Evolutionary conservation across 2,113 vertebrate species (phyloP), one percentile per base, ranked within the genome.

Genomic region (Lepisosteus osseus): DNA sequence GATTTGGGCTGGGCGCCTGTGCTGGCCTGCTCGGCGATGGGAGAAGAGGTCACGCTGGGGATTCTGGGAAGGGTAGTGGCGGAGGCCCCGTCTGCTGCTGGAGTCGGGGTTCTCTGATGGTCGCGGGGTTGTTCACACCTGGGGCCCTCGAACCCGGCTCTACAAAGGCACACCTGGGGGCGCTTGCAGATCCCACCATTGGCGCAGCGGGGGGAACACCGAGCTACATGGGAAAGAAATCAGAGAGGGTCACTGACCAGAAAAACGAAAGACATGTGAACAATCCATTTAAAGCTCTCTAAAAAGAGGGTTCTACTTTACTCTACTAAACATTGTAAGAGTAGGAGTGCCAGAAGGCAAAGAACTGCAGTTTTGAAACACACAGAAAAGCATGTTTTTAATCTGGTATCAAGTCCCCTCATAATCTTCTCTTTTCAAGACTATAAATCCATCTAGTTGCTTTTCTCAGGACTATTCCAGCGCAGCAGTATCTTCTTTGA

Each of bases 181-280:
- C 89, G 86, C 72, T 85, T 92, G 85, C 93, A 94, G 76, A 89
- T 87, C 42, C 92, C 93, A 65, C 88, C 85, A 82, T 94, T 94
- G 80, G 91, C 87, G 83, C 93, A 94, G 0, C 90, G 89, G 0
- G 92, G 93, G 72, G 90, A 77, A 15, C 93, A 94, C 70, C 93
- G 87, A 3, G 93, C 93, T 94, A 86, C 3, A 17, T 11, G 69
- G 56, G 13, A 64, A 17, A 61, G 41, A 43, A 43, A 41, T 2
- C 8, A 43, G 17, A 54, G 42, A 65, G 54, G 3, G 7, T 47
- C 2, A 59, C 7, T 11, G 56, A 4, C 13, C 11, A 14, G 56
- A 12, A 12, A 4, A 59, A 59, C 4, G 13, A 29, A 29, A 29
- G 29, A 29, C 29, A 29, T 29, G 29, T 29, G 29, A 29, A 29